Conservation (phyloP, 2,113 vertebrate species). For the Callospermophilus lateralis region DNA sequence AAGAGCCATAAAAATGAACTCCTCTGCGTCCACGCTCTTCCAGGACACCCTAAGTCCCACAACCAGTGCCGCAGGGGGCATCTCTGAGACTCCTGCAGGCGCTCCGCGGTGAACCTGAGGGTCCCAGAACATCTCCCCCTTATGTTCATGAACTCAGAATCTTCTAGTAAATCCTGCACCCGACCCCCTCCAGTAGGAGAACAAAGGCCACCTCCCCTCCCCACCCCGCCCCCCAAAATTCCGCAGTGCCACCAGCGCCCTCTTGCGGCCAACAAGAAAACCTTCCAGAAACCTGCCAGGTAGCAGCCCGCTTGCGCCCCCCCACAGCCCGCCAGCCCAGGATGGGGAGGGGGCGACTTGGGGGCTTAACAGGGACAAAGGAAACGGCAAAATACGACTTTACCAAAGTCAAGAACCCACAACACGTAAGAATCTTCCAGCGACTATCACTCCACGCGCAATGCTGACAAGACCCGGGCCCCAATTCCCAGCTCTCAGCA, state of each 20-base stretch:
- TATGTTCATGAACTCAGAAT: background rate
- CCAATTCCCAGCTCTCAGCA: background rate
- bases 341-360: slow-evolving; percentile 75
- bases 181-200: slow-evolving; percentile 80
- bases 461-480: background rate
- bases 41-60: slow-evolving; percentile 11
- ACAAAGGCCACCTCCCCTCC: slow-evolving; percentile 84
- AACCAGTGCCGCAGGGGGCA: background rate
- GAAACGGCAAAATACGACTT: slow-evolving; percentile 61
- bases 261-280: slow-evolving; percentile 74
- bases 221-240: slow-evolving; percentile 83
- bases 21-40: background rate
- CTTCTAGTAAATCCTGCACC: background rate
- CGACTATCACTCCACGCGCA: background rate
- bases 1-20: slow-evolving; percentile 33
- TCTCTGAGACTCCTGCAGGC: background rate
- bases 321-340: slow-evolving; percentile 39
- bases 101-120: background rate
- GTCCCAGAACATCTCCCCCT: background rate
- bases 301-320: slow-evolving; percentile 69
- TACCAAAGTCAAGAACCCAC: background rate
- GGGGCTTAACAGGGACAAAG: slow-evolving; percentile 77
- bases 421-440: slow-evolving; percentile 32
- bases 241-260: slow-evolving; percentile 82
- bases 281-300: slow-evolving; percentile 83